Evolutionary conservation across 2,113 vertebrate species (phyloP), one percentile per base, ranked within the genome.

Genomic region (Fulica atra): DNA sequence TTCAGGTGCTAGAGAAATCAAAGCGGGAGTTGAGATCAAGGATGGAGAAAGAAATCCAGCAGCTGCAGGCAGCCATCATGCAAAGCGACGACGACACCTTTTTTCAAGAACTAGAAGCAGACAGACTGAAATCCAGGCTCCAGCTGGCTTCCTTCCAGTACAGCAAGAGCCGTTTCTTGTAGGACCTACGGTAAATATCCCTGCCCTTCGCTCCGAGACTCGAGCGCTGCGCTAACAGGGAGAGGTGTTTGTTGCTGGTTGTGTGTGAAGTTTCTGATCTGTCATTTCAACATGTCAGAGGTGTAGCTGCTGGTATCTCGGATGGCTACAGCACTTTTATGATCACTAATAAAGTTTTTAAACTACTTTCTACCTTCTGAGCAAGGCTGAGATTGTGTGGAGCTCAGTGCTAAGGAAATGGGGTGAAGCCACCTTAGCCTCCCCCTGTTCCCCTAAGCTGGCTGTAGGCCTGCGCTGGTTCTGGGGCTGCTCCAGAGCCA

Each of bases 21-120:
- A 99, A 99, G 93, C 97, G 97, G 46, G 99, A 99, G 87, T 91
- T 99, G 80, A 98, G 99, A 48, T 97, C 96, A 31, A 99, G 98
- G 96, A 99, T 99, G 99, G 99, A 99, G 96, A 98, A 98, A 24
- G 99, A 99, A 95, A 99, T 99, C 28, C 93, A 98, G 7, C 98
- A 99, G 11, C 97, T 99, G 63, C 99, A 99, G 97, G 91, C 97
- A 76, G 97, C 99, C 95, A 98, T 99, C 85, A 89, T 98, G n/a
- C 98, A 98, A 84, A 98, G 97, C 3, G 98, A 99, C 2, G 98
- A 99, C 2, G 99, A 99, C 6, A 98, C 98, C 72, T 98, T 99
- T 93, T 98, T 99, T 96, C 98, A 98, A 77, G 98, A 99, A 33
- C 79, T 99, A 38, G 99, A 99, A 93, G 98, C 98, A 7, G 98